Evolutionary conservation across 64 coral and sea anemone genomes (phyloP).

Genomic region (Trachythela sp.): DNA sequence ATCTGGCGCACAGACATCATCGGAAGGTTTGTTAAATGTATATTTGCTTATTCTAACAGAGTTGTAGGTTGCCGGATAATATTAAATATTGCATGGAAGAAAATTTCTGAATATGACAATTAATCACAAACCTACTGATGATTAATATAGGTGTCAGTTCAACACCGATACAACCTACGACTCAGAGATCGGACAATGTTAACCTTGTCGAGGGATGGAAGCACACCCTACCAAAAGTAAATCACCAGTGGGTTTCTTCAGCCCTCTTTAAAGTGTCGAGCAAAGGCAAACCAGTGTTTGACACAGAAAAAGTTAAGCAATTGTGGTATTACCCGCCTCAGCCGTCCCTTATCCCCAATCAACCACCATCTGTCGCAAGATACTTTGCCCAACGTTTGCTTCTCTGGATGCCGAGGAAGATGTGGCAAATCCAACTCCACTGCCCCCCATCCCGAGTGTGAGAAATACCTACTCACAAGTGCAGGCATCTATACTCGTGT

Average conservation of each 20-base stretch:
- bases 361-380: not conserved
- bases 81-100: not conserved
- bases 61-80: too few species aligned
- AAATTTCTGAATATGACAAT: too few species aligned
- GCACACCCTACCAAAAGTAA: not conserved
- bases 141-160: too few species aligned
- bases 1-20: too few species aligned
- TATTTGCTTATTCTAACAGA: too few species aligned
- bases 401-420: not conserved
- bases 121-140: too few species aligned
- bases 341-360: not conserved
- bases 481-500: constrained; percentile 26
- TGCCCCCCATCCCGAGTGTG: not conserved
- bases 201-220: not conserved
- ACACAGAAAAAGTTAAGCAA: not conserved
- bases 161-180: too few species aligned
- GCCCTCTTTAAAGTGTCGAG: not conserved
- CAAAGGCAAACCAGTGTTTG: not conserved
- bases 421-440: not conserved
- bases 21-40: too few species aligned
- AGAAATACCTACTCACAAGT: not conserved
- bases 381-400: not conserved
- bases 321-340: not conserved
- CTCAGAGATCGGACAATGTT: too few species aligned
- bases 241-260: not conserved